Conservation (phyloP, 1,140 invertebrate species). For the Protaetia brevitarsis region DNA sequence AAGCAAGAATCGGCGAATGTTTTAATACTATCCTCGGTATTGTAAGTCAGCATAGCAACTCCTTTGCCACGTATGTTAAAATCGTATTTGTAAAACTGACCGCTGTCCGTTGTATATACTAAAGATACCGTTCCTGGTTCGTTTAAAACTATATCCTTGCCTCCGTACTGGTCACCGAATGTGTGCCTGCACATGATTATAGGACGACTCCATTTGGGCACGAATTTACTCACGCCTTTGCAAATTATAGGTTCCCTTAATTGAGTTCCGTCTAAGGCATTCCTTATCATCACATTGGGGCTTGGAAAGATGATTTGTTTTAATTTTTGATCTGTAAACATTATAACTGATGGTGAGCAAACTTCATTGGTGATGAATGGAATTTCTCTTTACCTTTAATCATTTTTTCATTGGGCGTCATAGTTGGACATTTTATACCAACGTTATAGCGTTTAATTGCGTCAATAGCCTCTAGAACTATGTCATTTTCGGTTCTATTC, state of each 20-base stretch:
- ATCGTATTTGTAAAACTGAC: slow-evolving; percentile 58
- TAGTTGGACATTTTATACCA: slow-evolving; percentile 75
- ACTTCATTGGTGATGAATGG: neutral
- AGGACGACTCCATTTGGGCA: slow-evolving; percentile 68
- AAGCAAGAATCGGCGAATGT: slow-evolving; percentile 65
- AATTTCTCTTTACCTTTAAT: slow-evolving; percentile 61
- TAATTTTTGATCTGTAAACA: slow-evolving; percentile 15
- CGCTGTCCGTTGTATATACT: slow-evolving; percentile 9
- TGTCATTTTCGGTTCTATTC: slow-evolving; percentile 71
- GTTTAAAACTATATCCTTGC: slow-evolving; percentile 56
- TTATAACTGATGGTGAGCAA: neutral
- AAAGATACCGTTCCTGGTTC: slow-evolving; percentile 17
- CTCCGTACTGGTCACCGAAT: slow-evolving; percentile 75
- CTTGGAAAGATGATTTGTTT: slow-evolving; percentile 48
- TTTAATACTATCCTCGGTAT: slow-evolving; percentile 64
- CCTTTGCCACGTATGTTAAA: slow-evolving; percentile 52
- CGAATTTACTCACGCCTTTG: slow-evolving; percentile 68
- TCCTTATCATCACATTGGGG: slow-evolving; percentile 75
- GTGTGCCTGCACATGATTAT: slow-evolving; percentile 72
- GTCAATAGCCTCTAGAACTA: slow-evolving; percentile 67
- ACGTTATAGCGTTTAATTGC: slow-evolving; percentile 74
- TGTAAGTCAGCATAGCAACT: slow-evolving; percentile 68
- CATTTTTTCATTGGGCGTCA: slow-evolving; percentile 72
- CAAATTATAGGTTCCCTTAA: slow-evolving; percentile 76
- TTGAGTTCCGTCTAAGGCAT: slow-evolving; percentile 75